Conservation (phyloP, 2,888 invertebrate genomes). For the Meandrusa payeni region DNA sequence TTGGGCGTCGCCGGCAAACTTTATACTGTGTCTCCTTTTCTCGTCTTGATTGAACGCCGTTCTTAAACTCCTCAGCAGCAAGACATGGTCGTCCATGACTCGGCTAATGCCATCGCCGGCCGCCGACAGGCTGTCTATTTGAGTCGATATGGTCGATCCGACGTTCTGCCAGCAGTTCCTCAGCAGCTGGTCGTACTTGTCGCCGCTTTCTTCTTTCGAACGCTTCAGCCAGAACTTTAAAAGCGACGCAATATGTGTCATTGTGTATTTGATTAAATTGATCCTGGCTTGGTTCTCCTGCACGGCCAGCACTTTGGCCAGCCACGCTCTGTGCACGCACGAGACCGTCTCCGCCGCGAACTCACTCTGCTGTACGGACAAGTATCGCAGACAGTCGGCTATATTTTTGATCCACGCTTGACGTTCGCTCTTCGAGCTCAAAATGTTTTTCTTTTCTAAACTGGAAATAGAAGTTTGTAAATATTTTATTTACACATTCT, state of each 20-base stretch:
- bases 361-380: conserved; percentile 42
- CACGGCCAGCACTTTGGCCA: conserved; percentile 36
- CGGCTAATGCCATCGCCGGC: conserved; percentile 58
- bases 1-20: conserved; percentile 43
- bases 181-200: conserved; percentile 50
- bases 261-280: conserved; percentile 46
- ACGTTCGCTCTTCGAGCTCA: conserved; percentile 84
- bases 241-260: conserved; percentile 44
- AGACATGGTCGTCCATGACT: conserved; percentile 59
- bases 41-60: conserved; percentile 38
- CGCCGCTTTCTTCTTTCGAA: conserved; percentile 36
- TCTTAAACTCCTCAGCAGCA: conserved; percentile 50
- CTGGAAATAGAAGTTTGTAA: no score
- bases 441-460: conserved; percentile 79
- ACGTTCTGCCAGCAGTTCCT: conserved; percentile 67
- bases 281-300: conserved; percentile 31
- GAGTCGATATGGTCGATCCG: conserved; percentile 43
- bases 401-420: conserved; percentile 84
- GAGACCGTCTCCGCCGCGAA: conserved; percentile 41
- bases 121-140: conserved; percentile 57
- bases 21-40: conserved; percentile 47
- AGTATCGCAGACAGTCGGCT: conserved; percentile 85
- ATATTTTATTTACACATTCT: no score
- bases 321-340: conserved; percentile 50
- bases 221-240: conserved; percentile 57